Evolutionary conservation across 2,888 invertebrate genomes (phyloP), one percentile per base, ranked within the genome.

Genomic region (Trilocha varians): DNA sequence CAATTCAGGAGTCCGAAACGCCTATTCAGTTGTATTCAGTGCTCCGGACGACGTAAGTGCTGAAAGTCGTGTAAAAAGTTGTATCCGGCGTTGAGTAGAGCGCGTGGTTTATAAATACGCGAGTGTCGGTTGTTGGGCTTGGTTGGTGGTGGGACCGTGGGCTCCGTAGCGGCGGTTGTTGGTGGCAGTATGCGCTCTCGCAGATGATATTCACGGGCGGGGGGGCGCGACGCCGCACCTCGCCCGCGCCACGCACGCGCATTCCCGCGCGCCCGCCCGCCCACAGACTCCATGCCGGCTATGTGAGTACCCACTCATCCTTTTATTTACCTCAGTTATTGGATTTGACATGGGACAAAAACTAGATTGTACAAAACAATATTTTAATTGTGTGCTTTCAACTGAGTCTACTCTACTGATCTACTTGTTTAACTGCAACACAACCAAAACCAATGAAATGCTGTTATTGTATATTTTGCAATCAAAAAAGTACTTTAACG

Each of bases 171-270:
- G 52, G 49, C 45, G 49, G 54, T 53, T 48, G 55, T 48, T 50
- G 55, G 50, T 48, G 49, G 41, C 48, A 46, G 41, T 38, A 74
- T 77, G 78, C 68, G 68, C 68, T 59, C 58, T 65, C 63, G 67
- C 64, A 74, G 78, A 86, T 86, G 86, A 87, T 86, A 71, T 86
- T 86, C 77, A 86, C 85, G 65, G 82, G 83, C 79, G 82, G 80
- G 78, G 80, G 84, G 72, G 80, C 79, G 72, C 85, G 85, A 60
- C 82, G 86, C 52, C 82, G 83, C 64, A 59, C 76, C 60, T 75
- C 82, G 70, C 71, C 82, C 63, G 78, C 82, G 66, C 77, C 75
- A 54, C 65, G 59, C 59, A 53, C 64, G 32, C 41, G 41, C 49
- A 55, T 47, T 46, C 52, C 55, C 55, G 49, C 58, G 61, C 71